Conservation (phyloP, 1,140 invertebrate species). For the Chymomyza costata region DNA sequence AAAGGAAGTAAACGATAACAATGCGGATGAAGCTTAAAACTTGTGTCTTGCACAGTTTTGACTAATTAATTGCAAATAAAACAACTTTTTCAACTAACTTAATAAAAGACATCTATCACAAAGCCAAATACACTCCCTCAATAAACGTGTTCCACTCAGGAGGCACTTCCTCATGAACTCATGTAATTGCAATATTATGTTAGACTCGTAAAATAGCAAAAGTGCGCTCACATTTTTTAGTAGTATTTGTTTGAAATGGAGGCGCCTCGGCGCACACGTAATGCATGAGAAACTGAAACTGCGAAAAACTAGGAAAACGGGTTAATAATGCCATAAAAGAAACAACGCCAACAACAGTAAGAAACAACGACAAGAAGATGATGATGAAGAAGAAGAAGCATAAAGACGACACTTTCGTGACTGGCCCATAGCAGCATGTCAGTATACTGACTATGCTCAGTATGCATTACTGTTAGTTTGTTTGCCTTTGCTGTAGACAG, state of each 20-base stretch:
- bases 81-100: no score
- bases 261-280: slow-evolving; percentile 31
- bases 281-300: slow-evolving; percentile 9
- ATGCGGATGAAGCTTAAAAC: no score
- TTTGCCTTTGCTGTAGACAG: no score
- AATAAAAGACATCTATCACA: no score
- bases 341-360: no score
- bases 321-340: slow-evolving; percentile 70
- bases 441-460: no score
- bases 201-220: slow-evolving; percentile 17
- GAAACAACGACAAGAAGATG: no score
- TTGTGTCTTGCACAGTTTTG: no score
- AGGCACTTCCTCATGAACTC: slow-evolving; percentile 46
- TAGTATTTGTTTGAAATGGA: no score
- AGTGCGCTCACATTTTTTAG: no score
- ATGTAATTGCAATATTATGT: slow-evolving; percentile 65
- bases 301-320: slow-evolving; percentile 62
- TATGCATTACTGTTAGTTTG: slow-evolving; percentile 49
- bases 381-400: slow-evolving; percentile 29
- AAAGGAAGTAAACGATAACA: no score
- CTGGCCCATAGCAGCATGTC: slow-evolving; percentile 33
- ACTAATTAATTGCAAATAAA: no score
- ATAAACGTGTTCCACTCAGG: not conserved
- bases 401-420: slow-evolving; percentile 71
- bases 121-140: not conserved